Base-by-base conservation (phyloP, 2,113 vertebrate species). In the Dermatemys mawii region DNA sequence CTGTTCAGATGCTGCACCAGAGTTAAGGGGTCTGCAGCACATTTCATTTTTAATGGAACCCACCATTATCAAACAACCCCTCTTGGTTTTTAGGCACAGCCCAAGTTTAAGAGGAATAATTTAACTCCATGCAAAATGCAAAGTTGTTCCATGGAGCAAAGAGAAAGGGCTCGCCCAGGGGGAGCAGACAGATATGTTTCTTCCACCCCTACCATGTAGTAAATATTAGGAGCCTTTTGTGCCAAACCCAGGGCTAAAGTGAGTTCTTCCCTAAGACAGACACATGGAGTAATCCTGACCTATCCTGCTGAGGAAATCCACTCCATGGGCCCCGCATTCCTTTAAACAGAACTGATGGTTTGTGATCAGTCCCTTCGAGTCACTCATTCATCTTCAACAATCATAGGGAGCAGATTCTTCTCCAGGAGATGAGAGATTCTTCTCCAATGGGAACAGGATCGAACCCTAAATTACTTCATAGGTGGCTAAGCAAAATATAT, bases 181-280 rank as follows among this genome's bases (percentile, higher is more conserved):
- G 26, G 24, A 27, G n/a, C 51, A 10, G 4, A 2, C 51, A 87
- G 93, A 86, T 91, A 21, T 83, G 86, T 83, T 83, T 90, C 49
- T 16, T 35, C 85, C 90, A 60, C 17, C 81, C 17, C 27, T 78
- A 9, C 38, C 0, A 0, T 1, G 63, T 29, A 5, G 53, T 54
- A 83, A 87, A 21, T 53, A 83, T 79, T 21, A 8, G 14, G 63
- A 89, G 73, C 63, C 48, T 49, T 54, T 79, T 13, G 4, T 60
- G 9, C 54, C 22, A 11, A 85, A 60, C 14, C 57, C 76, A 81
- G 0, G 0, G 78, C 80, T 87, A 50, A n/a, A 55, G 46, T n/a
- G 44, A 29, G 1, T 22, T 27, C 46, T 55, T 60, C 13, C 27
- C 1, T 4, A 0, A 0, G 1, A 35, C 2, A 41, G 50, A 55